Base-by-base conservation (phyloP, 2,888 invertebrate species). In the Pyralis farinalis region DNA sequence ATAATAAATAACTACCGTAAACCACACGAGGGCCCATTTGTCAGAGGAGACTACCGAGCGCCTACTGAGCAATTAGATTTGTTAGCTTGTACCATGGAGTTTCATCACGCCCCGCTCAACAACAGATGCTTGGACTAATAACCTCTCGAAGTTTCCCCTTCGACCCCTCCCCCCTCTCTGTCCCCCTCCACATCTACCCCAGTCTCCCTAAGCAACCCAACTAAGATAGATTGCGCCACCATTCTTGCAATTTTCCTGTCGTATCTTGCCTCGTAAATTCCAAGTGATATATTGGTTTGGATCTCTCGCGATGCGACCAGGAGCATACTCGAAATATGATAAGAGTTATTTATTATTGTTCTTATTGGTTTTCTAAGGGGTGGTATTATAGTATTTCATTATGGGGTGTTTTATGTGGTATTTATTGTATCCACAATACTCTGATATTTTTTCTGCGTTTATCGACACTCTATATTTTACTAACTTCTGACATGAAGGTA, bases 171-270 rank as follows among this genome's bases (percentile, higher is more conserved):
- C 64, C 16, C 16, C 16, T 16, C 16, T 16, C n/a, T 3, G 16
- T 71, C 71, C 63, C 63, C 68, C 70, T 61, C 77, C 84, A 12
- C 21, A 7, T 11, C 32, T 32, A 72, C 85, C 89, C 76, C 74
- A 76, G 72, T 76, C 84, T 78, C 80, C 81, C 85, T 79, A 77
- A 62, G 63, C 90, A 81, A 90, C 90, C 91, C 92, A 93, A 93
- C 93, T 92, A 93, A 94, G 94, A 95, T 94, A 94, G 94, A 94
- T 95, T 94, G 94, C 94, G 92, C 93, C 93, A 93, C 94, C 94
- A 94, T 95, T 94, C 94, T 95, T 94, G 94, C 95, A 95, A 95
- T 95, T 94, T 95, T 94, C 94, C 94, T 94, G 95, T 95, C 95
- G 94, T 94, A 94, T 94, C 94, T 94, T 93, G 91, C 93, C 92